Evolutionary conservation across 2,888 invertebrate species (phyloP).

Genomic region (Thera britannica): DNA sequence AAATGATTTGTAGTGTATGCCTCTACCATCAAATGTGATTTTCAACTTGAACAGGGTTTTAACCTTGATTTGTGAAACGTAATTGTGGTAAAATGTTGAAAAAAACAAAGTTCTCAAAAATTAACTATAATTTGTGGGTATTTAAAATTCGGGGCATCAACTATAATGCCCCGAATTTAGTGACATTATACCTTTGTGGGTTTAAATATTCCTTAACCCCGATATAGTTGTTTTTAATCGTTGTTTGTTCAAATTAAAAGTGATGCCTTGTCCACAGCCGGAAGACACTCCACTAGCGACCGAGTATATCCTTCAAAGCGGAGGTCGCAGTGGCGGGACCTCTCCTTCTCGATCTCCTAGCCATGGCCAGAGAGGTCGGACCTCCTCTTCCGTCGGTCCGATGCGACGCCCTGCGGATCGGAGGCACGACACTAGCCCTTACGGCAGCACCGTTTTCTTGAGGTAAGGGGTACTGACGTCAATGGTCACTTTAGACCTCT

Average conservation of each 20-base stretch:
- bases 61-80: no score
- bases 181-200: no score
- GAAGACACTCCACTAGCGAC: constrained; percentile 72
- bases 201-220: no score
- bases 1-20: no score
- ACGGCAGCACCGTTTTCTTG: constrained; percentile 89
- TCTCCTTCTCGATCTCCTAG: constrained; percentile 73
- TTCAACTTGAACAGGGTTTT: no score
- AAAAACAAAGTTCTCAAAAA: no score
- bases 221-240: no score
- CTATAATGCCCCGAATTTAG: no score
- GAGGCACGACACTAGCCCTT: constrained; percentile 93
- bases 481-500: background rate
- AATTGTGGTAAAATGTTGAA: no score
- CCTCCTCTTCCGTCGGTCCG: constrained; percentile 87
- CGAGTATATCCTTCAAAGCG: constrained; percentile 70
- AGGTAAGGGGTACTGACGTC: constrained; percentile 56
- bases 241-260: background rate
- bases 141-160: no score
- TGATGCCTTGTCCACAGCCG: constrained; percentile 66
- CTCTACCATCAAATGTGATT: no score
- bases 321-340: constrained; percentile 70
- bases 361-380: constrained; percentile 72
- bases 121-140: no score
- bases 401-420: constrained; percentile 92